These are phyloP conservation scores for Potamarius usumacintae DNA, from an alignment of 2,113 vertebrate species.

Conservation along the genomic window DNA sequence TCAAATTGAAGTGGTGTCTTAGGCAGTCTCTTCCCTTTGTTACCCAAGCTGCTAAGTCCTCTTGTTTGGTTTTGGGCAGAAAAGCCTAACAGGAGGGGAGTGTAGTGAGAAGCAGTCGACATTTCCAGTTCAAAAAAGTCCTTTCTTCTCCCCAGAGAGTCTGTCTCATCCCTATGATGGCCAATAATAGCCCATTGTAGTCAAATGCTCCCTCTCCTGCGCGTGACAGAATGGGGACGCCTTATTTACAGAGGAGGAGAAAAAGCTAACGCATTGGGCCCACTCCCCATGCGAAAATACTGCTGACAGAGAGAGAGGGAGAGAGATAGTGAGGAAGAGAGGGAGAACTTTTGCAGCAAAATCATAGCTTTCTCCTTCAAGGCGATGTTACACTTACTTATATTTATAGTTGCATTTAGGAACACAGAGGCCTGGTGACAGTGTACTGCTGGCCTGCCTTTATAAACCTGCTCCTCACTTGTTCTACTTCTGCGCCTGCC, in stretches of 20 bases:
- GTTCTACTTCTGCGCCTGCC: constrained; percentile 55
- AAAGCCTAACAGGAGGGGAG: constrained; percentile 66
- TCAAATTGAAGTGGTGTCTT: constrained; percentile 24
- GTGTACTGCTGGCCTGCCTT: constrained; percentile 60
- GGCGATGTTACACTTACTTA: constrained; percentile 68
- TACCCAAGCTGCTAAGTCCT: constrained; percentile 28
- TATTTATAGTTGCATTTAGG: constrained; percentile 74
- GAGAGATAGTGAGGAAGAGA: constrained; percentile 23
- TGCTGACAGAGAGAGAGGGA: constrained; percentile 74
- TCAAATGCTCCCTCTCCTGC: constrained; percentile 82
- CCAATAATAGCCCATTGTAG: constrained; percentile 87
- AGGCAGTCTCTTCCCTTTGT: constrained; percentile 15
- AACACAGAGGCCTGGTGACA: constrained; percentile 61
- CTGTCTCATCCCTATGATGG: constrained; percentile 83
- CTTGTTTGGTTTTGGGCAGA: constrained; percentile 66
- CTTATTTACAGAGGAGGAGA: constrained; percentile 79
- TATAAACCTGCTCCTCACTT: constrained; percentile 48
- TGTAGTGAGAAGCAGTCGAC: constrained; percentile 77
- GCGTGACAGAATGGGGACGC: constrained; percentile 81
- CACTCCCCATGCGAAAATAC: constrained; percentile 65
- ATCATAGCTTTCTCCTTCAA: constrained; percentile 69
- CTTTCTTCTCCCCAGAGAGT: constrained; percentile 79
- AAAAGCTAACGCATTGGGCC: constrained; percentile 68
- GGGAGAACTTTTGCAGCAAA: constrained; percentile 61
- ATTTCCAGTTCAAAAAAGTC: constrained; percentile 80